Percentiles rank a stretch among this genome's conserved stretches.
Conservation (phyloP, 2,797 vertebrate genomes). For the Clarias fuscus region DNA sequence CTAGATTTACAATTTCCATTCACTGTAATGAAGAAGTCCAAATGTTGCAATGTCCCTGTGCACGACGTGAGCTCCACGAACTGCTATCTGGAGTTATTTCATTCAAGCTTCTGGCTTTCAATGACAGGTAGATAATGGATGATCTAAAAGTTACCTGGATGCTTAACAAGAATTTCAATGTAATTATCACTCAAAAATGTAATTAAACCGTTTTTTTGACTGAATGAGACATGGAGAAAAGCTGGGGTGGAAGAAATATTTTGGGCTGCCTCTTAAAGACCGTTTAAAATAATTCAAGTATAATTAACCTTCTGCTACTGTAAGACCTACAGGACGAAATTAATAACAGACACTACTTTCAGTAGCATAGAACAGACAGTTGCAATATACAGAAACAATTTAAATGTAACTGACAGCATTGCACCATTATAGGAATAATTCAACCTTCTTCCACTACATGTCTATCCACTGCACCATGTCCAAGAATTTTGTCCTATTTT, state of each 20-base stretch:
- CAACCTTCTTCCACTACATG: not conserved
- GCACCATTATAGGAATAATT: slow-evolving; percentile 3
- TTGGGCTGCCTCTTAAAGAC: not conserved
- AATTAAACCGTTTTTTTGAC: not conserved
- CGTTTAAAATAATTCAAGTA: slow-evolving; percentile 1
- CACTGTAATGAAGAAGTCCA: not conserved
- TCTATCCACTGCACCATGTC: not conserved
- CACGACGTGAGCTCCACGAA: not conserved
- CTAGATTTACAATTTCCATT: not conserved
- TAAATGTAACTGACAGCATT: slow-evolving; percentile 4
- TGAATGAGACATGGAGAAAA: not conserved
- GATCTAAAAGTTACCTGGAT: not conserved
- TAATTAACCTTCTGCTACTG: not conserved
- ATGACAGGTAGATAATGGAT: not conserved
- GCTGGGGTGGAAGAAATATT: not conserved
- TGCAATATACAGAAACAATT: not conserved
- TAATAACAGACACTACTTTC: not conserved
- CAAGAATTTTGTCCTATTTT: not conserved
- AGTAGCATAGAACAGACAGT: not conserved
- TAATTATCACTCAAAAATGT: not conserved
- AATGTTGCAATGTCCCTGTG: not conserved
- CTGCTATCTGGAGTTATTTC: not conserved
- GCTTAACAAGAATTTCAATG: slow-evolving; percentile 2
- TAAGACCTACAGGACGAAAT: not conserved
- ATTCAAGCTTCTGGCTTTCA: not conserved